Evolutionary conservation across 2,113 vertebrate genomes (phyloP).

Genomic region (Tangachromis dhanisi): DNA sequence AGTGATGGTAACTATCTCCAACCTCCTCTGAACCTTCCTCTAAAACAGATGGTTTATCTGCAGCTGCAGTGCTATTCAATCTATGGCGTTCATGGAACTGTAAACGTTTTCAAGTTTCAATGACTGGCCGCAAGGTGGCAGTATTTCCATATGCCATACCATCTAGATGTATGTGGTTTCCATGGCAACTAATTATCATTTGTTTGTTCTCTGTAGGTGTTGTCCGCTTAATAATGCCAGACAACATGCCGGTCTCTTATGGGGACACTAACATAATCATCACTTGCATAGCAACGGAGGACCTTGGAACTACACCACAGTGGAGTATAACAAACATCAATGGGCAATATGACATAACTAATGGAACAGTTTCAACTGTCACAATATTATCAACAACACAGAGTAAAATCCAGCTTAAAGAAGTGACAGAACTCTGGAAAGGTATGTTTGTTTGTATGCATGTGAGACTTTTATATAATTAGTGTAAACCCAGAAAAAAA

Average conservation of each 20-base stretch:
- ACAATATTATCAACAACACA: accelerated
- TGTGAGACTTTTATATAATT: neutral
- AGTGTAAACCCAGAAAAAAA: neutral
- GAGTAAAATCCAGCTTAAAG: accelerated
- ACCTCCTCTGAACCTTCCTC: too few relatives aligned
- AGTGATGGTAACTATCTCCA: too few relatives aligned
- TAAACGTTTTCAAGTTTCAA: neutral
- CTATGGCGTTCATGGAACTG: neutral
- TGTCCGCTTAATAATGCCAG: neutral
- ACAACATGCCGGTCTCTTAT: accelerated
- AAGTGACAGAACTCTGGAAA: neutral
- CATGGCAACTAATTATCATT: neutral
- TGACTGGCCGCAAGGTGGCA: neutral
- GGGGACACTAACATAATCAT: accelerated
- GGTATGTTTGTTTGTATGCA: neutral
- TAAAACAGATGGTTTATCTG: neutral
- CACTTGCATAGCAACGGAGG: neutral
- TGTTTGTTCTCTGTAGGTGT: neutral
- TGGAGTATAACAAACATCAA: neutral
- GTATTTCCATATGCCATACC: neutral
- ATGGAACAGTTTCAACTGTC: neutral
- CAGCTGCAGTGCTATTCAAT: neutral
- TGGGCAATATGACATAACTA: neutral
- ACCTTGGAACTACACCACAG: accelerated
- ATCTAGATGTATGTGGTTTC: neutral